phyloP scores from a whole-genome alignment of 2,888 invertebrate species.

The Resseliella maxima region DNA sequence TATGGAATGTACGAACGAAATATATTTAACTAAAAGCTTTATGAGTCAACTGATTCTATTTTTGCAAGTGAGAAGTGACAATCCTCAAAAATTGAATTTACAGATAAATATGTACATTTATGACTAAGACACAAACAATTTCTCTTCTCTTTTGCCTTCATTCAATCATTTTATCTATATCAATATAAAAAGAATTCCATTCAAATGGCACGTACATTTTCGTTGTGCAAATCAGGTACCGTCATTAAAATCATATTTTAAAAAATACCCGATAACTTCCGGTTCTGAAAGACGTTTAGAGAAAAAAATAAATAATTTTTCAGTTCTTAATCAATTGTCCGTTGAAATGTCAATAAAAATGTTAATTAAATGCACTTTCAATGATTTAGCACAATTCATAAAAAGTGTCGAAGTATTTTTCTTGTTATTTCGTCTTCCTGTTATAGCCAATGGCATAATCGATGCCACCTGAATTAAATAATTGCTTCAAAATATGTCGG shows the following conservation, averaged over 20 bases:
- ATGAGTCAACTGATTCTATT: neutral
- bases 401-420: neutral
- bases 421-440: neutral
- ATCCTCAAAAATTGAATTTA: too few species aligned
- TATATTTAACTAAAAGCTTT: neutral
- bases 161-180: neutral
- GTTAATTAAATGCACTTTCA: neutral
- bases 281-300: neutral
- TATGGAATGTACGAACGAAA: neutral
- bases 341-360: neutral
- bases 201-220: neutral
- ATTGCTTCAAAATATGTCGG: neutral
- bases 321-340: neutral
- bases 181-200: neutral
- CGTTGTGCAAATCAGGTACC: neutral
- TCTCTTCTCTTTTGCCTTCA: too few species aligned
- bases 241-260: neutral
- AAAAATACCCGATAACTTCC: neutral
- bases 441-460: neutral
- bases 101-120: neutral
- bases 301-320: neutral
- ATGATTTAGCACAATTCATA: neutral
- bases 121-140: neutral
- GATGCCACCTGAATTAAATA: constrained; percentile 11
- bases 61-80: neutral